phyloP scores from a whole-genome alignment of 37 sponge, comb jelly and placozoan genomes.

The Haliclona indistincta region DNA sequence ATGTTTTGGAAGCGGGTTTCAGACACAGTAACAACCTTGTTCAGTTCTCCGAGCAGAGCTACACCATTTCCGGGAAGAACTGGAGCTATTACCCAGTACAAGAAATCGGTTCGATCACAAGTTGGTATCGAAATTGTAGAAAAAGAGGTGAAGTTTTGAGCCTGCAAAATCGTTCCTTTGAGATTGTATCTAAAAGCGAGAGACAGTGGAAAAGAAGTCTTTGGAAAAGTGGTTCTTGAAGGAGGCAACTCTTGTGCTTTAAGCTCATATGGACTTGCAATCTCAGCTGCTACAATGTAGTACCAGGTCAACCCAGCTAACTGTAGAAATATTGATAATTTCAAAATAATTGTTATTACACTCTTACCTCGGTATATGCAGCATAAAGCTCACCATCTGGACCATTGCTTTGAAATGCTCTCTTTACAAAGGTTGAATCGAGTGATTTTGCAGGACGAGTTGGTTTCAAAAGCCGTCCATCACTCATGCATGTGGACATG shows the following conservation, averaged over 20 bases:
- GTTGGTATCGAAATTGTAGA: constrained; percentile 10
- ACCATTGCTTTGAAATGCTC: constrained; percentile 62
- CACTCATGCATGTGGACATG: constrained; percentile 72
- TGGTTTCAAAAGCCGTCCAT: constrained; percentile 74
- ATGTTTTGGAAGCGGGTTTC: constrained; percentile 43
- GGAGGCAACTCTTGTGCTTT: constrained; percentile 53
- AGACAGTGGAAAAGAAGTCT: constrained; percentile 10
- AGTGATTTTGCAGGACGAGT: constrained; percentile 66
- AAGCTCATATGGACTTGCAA: constrained; percentile 24
- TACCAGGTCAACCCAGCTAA: constrained; percentile 50
- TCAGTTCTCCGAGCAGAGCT: constrained; percentile 70
- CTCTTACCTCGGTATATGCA: constrained; percentile 55
- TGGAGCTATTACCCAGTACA: constrained; percentile 60
- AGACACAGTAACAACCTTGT: constrained; percentile 61
- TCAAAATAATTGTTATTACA: neutral
- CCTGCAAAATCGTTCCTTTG: constrained; percentile 20
- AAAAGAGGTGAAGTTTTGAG: neutral
- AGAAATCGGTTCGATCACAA: constrained; percentile 47
- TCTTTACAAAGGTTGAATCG: constrained; percentile 63
- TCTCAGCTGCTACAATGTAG: constrained; percentile 61
- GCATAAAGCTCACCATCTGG: constrained; percentile 61
- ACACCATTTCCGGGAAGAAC: constrained; percentile 26
- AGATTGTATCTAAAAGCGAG: constrained; percentile 23
- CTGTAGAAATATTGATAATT: constrained; percentile 1
- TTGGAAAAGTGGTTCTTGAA: constrained; percentile 6